A percentile compares a stretch with the other conserved stretches of the same genome.
phyloP scores from a whole-genome alignment of 2,888 invertebrate genomes.

The Ptychoptera contaminata region DNA sequence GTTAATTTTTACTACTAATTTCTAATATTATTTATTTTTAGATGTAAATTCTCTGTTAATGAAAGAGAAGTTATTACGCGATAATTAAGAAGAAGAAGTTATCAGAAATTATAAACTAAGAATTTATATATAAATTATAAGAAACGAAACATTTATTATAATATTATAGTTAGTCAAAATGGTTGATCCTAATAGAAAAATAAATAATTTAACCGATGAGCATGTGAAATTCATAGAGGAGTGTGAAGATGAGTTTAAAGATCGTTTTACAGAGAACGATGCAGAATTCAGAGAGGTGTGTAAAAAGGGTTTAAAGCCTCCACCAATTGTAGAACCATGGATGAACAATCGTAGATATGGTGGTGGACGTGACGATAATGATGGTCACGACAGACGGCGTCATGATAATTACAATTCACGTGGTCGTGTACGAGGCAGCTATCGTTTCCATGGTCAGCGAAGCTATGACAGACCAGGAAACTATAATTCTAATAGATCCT shows the following conservation, averaged over 20 bases:
- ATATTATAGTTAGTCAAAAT: slow-evolving; percentile 13
- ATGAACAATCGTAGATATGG: background rate
- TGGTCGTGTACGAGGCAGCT: background rate
- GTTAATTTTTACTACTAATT: background rate
- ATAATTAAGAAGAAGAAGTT: background rate
- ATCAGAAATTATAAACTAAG: background rate
- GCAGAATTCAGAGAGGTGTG: slow-evolving; percentile 38
- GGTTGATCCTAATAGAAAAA: slow-evolving; percentile 32
- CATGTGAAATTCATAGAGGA: slow-evolving; percentile 42
- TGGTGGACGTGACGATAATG: background rate
- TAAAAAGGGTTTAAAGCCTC: slow-evolving; percentile 30
- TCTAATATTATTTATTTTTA: background rate
- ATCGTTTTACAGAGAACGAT: slow-evolving; percentile 46
- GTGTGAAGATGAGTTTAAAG: slow-evolving; percentile 44
- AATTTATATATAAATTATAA: background rate
- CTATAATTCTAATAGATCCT: no score
- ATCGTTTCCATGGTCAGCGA: background rate
- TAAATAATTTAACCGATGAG: slow-evolving; percentile 36
- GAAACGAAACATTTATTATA: background rate
- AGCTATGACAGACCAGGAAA: no score
- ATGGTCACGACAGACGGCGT: background rate
- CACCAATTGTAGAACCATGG: slow-evolving; percentile 47
- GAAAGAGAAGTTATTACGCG: background rate
- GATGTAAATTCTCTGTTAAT: slow-evolving; percentile 8
- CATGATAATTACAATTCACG: background rate